phyloP scores from a whole-genome alignment of 1,140 invertebrate genomes.

The Leptinotarsa lineolata region DNA sequence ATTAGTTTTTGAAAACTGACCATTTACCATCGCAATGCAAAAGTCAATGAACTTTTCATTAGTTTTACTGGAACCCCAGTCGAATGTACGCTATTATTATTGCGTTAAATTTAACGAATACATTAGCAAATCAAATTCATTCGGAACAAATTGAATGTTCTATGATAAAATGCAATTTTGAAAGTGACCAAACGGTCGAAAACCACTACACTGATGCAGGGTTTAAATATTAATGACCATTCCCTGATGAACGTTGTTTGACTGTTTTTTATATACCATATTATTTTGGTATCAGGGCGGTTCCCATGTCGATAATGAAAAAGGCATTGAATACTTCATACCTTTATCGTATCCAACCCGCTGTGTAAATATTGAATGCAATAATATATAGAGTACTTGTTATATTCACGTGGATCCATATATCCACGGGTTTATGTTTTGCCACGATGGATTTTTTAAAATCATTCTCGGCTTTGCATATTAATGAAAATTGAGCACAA shows the following conservation, averaged over 20 bases:
- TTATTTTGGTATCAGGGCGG: neutral
- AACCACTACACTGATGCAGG: constrained; percentile 2
- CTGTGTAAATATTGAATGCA: too few relatives aligned
- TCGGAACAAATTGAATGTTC: constrained; percentile 10
- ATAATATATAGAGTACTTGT: too few relatives aligned
- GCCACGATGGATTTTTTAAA: too few relatives aligned
- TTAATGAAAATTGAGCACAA: too few relatives aligned
- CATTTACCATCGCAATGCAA: neutral
- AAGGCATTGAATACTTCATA: too few relatives aligned
- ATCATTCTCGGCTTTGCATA: too few relatives aligned
- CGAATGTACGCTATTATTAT: constrained; percentile 14
- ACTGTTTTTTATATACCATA: neutral
- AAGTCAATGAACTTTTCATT: constrained; percentile 13
- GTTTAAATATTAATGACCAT: neutral
- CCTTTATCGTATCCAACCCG: too few relatives aligned
- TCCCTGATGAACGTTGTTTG: constrained; percentile 1
- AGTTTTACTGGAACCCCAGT: neutral
- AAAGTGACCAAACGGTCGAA: neutral
- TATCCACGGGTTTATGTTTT: too few relatives aligned
- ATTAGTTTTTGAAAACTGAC: neutral
- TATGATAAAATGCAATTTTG: constrained; percentile 12
- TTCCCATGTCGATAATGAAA: too few relatives aligned
- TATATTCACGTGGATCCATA: too few relatives aligned
- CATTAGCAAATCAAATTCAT: constrained; percentile 23
- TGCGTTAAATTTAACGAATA: constrained; percentile 7